Conservation (phyloP, 2,113 vertebrate genomes). For the Clarias macrocephalus region DNA sequence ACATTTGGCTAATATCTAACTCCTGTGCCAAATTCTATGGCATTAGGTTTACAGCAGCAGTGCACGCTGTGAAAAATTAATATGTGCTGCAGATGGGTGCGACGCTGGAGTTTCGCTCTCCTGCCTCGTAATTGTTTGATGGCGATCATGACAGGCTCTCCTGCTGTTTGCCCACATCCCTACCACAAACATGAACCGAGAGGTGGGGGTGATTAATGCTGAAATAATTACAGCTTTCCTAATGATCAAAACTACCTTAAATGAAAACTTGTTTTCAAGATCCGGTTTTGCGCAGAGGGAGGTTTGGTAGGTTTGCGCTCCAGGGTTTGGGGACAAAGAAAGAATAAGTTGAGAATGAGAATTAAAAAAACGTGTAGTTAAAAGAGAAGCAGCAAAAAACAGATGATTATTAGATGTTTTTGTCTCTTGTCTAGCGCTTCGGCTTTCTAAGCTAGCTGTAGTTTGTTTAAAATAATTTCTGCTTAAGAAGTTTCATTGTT, state of each 20-base stretch:
- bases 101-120: constrained; percentile 44
- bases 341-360: background rate
- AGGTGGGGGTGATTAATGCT: constrained; percentile 45
- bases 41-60: constrained; percentile 38
- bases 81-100: constrained; percentile 53
- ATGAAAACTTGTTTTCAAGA: constrained; percentile 44
- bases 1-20: constrained; percentile 36
- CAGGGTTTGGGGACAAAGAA: background rate
- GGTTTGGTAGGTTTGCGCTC: background rate
- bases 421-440: constrained; percentile 4
- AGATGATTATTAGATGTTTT: background rate
- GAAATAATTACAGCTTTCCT: constrained; percentile 48
- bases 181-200: constrained; percentile 53
- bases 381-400: background rate
- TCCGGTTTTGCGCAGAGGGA: constrained; percentile 27
- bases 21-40: constrained; percentile 19
- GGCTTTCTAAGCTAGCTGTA: background rate
- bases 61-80: constrained; percentile 58
- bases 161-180: constrained; percentile 48
- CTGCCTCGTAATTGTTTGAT: constrained; percentile 61
- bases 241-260: constrained; percentile 33
- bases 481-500: background rate
- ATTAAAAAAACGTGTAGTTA: background rate
- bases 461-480: background rate
- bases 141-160: constrained; percentile 46